Base-by-base conservation (phyloP, 2,797 vertebrate genomes). In the Ispidina picta region DNA sequence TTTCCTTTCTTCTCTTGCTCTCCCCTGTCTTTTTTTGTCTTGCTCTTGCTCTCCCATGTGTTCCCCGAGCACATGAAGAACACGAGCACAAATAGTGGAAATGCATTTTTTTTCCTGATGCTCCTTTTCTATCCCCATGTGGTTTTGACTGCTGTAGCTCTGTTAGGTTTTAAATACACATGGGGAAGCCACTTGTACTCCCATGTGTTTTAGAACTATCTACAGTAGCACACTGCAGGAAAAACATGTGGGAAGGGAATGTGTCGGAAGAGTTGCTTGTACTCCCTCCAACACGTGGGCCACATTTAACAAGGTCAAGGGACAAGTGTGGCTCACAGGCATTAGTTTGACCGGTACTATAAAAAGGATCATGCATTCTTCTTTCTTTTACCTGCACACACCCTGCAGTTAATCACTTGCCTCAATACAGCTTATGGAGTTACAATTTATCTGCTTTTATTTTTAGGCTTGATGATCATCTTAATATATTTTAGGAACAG, bases 281-380 rank as follows among this genome's bases (percentile, higher is more conserved):
- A 73, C 94, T 94, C 88, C 75, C 66, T 95, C 95, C 95, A 94
- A 95, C 94, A 95, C 88, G 78, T 95, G 95, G 92, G 90, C 70
- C 91, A 95, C 91, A 95, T 96, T 96, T 96, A 96, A 88, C 92
- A 96, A 94, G 95, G 95, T 96, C 95, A 96, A 96, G 94, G 92
- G 95, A 96, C 92, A 96, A 96, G 92, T 94, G 92, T 96, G 95
- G 95, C 95, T 96, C 94, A 96, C 94, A 93, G 96, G 96, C 95
- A 95, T 93, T 52, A 87, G 92, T 92, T 41, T 85, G 92, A 81
- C 92, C 8, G 3, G 75, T 77, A 52, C 37, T 51, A 88, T 74
- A 88, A 93, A 93, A 95, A 74, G 81, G 78, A 96, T 80, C 90
- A 62, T 2, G 22, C 76, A 39, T 90, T 93, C 69, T 51, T 73